A percentile compares a stretch with the other conserved stretches of the same genome.
Conservation (phyloP, 2,113 vertebrate species). For the Brachyistius frenatus region DNA sequence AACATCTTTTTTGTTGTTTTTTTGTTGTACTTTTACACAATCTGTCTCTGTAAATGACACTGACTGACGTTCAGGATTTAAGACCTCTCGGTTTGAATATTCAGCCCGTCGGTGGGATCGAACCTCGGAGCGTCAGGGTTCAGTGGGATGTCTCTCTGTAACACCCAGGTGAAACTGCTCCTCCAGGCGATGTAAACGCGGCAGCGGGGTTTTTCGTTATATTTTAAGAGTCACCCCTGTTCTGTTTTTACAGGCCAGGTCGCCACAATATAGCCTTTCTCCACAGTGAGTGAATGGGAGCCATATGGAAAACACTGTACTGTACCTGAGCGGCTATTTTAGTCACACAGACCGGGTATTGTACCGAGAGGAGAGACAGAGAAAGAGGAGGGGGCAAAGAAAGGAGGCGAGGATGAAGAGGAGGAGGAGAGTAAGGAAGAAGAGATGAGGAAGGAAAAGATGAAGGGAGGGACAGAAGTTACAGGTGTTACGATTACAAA, state of each 20-base stretch:
- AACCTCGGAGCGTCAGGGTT: not conserved
- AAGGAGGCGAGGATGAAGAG: not conserved
- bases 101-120: slow-evolving; percentile 4
- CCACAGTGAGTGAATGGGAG: slow-evolving; percentile 66
- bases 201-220: slow-evolving; percentile 62
- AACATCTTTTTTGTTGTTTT: too few relatives aligned
- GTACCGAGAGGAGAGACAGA: slow-evolving; percentile 38
- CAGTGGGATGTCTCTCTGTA: not conserved
- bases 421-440: not conserved
- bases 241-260: slow-evolving; percentile 69
- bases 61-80: not conserved
- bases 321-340: slow-evolving; percentile 65
- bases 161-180: slow-evolving; percentile 36
- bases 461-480: not conserved
- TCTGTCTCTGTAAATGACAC: not conserved
- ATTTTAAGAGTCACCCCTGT: slow-evolving; percentile 62
- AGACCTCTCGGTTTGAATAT: not conserved
- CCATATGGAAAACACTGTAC: slow-evolving; percentile 76
- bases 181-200: slow-evolving; percentile 48
- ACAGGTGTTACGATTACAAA: not conserved
- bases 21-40: too few relatives aligned
- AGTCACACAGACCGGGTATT: slow-evolving; percentile 69
- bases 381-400: not conserved
- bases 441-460: not conserved
- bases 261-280: slow-evolving; percentile 77